Evolutionary conservation across 53 echinoderm and acorn worm genomes (phyloP).

Genomic region (Mesocentrotus franciscanus): DNA sequence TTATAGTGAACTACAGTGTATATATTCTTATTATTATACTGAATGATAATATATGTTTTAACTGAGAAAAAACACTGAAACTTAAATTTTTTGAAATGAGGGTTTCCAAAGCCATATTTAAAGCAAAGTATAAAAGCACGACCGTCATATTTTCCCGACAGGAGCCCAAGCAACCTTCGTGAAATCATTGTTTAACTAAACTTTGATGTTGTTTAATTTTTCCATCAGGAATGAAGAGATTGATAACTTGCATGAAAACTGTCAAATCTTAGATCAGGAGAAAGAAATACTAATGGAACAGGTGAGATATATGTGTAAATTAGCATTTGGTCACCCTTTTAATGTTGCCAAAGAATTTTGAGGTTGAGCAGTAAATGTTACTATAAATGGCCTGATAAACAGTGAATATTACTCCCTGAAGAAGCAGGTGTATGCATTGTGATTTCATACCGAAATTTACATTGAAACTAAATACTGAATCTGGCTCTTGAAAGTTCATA

Average conservation of each 20-base stretch:
- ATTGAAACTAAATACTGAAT: not conserved
- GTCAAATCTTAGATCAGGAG: conserved; percentile 86
- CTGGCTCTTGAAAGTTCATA: not conserved
- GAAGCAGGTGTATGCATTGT: no score
- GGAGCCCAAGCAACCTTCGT: not conserved
- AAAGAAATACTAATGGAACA: conserved; percentile 89
- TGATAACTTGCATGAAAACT: conserved; percentile 89
- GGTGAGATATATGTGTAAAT: conserved; percentile 54
- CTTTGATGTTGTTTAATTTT: not conserved
- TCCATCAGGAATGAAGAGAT: conserved; percentile 84
- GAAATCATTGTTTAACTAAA: not conserved
- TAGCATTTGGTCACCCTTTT: not conserved
- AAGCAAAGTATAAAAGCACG: no score
- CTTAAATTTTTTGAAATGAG: no score
- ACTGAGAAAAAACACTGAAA: no score
- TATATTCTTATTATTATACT: no score
- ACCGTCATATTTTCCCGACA: no score
- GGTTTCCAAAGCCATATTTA: no score
- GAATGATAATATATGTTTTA: no score
- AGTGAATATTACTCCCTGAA: not conserved
- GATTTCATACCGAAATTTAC: not conserved
- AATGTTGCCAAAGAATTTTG: no score
- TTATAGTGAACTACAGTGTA: no score
- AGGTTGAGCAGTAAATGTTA: no score
- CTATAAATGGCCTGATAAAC: not conserved